These are phyloP conservation scores for Coptodon bakossiorum DNA, from an alignment of 2,113 vertebrate species.

Conservation along the genomic window DNA sequence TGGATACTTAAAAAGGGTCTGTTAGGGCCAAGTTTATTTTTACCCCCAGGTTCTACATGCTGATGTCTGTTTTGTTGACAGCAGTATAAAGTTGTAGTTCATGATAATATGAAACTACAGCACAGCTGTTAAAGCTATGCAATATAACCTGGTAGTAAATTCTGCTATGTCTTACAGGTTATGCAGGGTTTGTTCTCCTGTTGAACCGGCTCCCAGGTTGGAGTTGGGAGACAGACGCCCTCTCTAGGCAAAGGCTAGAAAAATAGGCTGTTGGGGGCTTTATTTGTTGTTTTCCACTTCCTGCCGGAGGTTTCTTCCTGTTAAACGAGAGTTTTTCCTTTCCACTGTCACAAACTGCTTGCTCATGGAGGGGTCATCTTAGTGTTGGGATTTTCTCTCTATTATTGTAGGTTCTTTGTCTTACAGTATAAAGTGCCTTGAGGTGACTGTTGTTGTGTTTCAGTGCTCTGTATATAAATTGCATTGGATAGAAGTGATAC, in stretches of 20 bases:
- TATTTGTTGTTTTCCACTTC: background rate
- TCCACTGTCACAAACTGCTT: background rate
- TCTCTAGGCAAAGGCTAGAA: background rate
- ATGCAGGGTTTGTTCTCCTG: background rate
- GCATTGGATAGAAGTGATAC: background rate
- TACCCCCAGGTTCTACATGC: background rate
- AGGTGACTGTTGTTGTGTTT: background rate
- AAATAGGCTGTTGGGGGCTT: background rate
- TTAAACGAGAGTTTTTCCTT: background rate
- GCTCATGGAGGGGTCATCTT: background rate
- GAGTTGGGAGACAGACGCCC: background rate
- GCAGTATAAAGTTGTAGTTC: background rate
- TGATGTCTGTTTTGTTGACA: background rate
- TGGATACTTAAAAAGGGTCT: background rate
- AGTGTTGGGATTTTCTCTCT: background rate
- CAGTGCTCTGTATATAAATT: background rate
- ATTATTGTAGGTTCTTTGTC: background rate
- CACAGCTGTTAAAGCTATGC: background rate
- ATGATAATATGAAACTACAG: background rate
- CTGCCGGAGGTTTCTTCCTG: background rate
- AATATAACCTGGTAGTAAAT: background rate
- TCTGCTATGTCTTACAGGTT: background rate
- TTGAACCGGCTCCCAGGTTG: background rate
- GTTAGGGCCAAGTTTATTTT: background rate
- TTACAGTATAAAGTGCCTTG: background rate